Conservation (phyloP, 2,888 invertebrate genomes). For the Schizotus pectinicornis region DNA sequence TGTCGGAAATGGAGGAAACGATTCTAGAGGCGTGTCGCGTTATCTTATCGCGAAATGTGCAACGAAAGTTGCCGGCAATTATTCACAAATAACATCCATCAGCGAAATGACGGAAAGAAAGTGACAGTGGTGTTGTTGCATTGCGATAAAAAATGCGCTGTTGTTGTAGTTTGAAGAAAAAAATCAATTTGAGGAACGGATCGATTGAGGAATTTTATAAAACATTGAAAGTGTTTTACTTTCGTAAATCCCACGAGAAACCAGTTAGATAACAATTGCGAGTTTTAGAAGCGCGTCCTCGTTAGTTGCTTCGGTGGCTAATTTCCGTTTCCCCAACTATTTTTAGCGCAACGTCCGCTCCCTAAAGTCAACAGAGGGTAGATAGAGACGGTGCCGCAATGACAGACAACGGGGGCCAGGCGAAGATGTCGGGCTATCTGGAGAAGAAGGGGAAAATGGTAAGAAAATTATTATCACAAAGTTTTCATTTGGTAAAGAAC, state of each 20-base stretch:
- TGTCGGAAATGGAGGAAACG: no score
- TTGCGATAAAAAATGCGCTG: no score
- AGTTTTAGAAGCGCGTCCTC: no score
- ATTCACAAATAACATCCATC: no score
- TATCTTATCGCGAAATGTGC: no score
- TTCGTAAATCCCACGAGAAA: constrained; percentile 2
- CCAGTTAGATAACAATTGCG: background rate
- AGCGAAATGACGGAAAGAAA: no score
- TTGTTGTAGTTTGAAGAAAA: no score
- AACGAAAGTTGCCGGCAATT: no score
- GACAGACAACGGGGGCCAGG: constrained; percentile 29
- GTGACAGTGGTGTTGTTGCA: no score
- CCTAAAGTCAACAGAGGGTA: background rate
- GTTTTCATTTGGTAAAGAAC: background rate
- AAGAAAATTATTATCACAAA: constrained; percentile 1
- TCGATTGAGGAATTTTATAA: background rate
- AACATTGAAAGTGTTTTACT: background rate
- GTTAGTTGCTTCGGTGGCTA: no score
- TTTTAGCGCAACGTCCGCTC: background rate
- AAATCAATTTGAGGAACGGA: no score
- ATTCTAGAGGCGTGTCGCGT: no score
- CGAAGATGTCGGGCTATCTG: constrained; percentile 61
- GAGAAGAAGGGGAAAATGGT: constrained; percentile 57
- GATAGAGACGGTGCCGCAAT: background rate
- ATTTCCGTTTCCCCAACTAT: background rate